These are phyloP conservation scores for Cartodere bifasciata DNA, from an alignment of 2,888 invertebrate species.

Conservation along the genomic window DNA sequence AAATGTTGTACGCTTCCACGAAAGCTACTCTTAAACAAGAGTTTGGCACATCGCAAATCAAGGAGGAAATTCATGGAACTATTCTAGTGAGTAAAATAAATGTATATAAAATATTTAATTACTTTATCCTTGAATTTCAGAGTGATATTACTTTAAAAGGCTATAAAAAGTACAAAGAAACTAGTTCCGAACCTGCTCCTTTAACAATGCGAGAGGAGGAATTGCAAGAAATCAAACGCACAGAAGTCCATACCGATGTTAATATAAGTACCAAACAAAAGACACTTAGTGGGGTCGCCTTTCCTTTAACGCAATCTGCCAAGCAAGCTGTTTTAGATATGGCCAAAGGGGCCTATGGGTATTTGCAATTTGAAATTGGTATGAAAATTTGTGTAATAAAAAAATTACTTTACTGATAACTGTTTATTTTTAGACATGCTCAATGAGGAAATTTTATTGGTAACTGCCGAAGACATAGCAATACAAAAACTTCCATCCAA, in stretches of 20 bases:
- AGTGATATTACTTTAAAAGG: slow-evolving; percentile 74
- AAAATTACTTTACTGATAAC: slow-evolving; percentile 1
- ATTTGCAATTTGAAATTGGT: slow-evolving; percentile 83
- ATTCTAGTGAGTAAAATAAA: slow-evolving; percentile 39
- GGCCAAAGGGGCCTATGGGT: slow-evolving; percentile 63
- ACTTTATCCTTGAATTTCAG: slow-evolving; percentile 28
- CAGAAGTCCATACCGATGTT: slow-evolving; percentile 57
- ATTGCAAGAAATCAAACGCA: slow-evolving; percentile 61
- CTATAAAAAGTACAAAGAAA: slow-evolving; percentile 65
- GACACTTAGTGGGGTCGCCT: slow-evolving; percentile 78
- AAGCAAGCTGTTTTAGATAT: slow-evolving; percentile 63
- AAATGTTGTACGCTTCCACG: slow-evolving; percentile 97
- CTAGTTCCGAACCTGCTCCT: slow-evolving; percentile 75
- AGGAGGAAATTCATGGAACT: slow-evolving; percentile 90
- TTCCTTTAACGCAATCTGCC: slow-evolving; percentile 77
- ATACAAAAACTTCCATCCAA: slow-evolving; percentile 58
- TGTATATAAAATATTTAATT: background rate
- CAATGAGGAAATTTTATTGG: slow-evolving; percentile 78
- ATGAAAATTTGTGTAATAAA: slow-evolving; percentile 14
- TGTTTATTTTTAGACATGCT: slow-evolving; percentile 50
- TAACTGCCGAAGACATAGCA: slow-evolving; percentile 55
- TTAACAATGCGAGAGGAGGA: slow-evolving; percentile 81
- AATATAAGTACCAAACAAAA: slow-evolving; percentile 76
- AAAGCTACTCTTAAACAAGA: slow-evolving; percentile 94
- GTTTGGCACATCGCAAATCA: slow-evolving; percentile 88